phyloP scores from a whole-genome alignment of 2,888 invertebrate species.

The Sepiola atlantica region DNA sequence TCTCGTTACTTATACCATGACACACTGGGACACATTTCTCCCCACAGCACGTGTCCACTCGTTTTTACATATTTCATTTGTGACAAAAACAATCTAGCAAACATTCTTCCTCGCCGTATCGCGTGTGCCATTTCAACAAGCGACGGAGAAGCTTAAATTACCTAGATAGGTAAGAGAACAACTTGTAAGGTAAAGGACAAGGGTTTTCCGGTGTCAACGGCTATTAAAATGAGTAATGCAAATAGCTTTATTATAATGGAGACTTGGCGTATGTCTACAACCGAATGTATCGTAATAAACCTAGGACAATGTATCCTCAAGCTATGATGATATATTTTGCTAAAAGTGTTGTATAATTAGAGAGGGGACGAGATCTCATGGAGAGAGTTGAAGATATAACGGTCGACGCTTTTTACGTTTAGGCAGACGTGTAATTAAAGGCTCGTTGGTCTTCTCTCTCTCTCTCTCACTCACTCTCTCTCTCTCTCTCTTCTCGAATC shows the following conservation, averaged over 20 bases:
- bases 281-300: too few relatives aligned
- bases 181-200: background rate
- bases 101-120: background rate
- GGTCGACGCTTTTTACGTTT: too few relatives aligned
- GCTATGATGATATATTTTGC: too few relatives aligned
- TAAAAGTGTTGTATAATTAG: too few relatives aligned
- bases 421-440: too few relatives aligned
- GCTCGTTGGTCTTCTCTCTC: too few relatives aligned
- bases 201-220: background rate
- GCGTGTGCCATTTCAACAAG: background rate
- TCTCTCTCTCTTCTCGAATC: too few relatives aligned
- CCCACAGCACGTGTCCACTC: conserved; percentile 18
- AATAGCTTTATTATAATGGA: background rate
- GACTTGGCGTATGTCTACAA: too few relatives aligned
- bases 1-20: background rate
- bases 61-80: background rate
- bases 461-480: too few relatives aligned
- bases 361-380: too few relatives aligned
- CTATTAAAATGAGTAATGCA: background rate
- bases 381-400: too few relatives aligned
- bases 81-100: background rate
- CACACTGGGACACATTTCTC: background rate
- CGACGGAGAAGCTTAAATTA: background rate
- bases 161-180: background rate
- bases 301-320: too few relatives aligned